Evolutionary conservation across 2,888 invertebrate genomes (phyloP), one percentile per base, ranked within the genome.

Genomic region (Amaurobius ferox): DNA sequence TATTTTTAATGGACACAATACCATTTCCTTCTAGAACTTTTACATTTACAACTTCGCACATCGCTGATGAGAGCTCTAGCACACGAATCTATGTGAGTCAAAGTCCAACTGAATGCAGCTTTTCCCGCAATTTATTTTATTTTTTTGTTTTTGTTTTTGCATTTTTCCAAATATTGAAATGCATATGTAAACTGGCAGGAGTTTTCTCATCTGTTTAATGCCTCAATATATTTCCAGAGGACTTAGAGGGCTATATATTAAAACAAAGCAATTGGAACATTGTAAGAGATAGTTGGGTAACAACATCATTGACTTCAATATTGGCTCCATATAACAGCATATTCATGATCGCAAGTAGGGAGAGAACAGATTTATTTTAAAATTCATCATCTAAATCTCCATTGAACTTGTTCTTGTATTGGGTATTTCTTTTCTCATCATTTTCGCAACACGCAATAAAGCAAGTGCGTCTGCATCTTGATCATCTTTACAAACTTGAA

Each of bases 281-380:
- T 13, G 62, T 62, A 23, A 62, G 62, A 62, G 62, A 62, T 19
- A 23, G 23, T 6, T 62, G 62, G 62, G n/a, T 62, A 19, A 62
- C 7, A 62, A 62, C 62, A 19, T 62, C 62, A 62, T 62, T 62
- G 16, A 23, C 62, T 62, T 62, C 62, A 62, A 62, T 62, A 62
- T 62, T 62, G 7, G 62, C 1, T 62, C 62, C 62, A 62, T 62
- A 62, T 62, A 62, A 62, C 28, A 62, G 23, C 62, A 62, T 62
- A 62, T 62, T 62, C 28, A 62, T 23, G 1, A 62, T 23, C 16
- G 62, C 62, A 62, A 62, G 62, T 19, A 62, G 2, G 16, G 1
- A 62, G 5, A 5, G 62, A 23, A 62, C 1, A 23, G 62, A 62
- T 62, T 62, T 62, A 0, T 62, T 16, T 6, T 62, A 23, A 0